Conservation (phyloP, 2,888 invertebrate genomes). For the Cataglyphis altisquamis region DNA sequence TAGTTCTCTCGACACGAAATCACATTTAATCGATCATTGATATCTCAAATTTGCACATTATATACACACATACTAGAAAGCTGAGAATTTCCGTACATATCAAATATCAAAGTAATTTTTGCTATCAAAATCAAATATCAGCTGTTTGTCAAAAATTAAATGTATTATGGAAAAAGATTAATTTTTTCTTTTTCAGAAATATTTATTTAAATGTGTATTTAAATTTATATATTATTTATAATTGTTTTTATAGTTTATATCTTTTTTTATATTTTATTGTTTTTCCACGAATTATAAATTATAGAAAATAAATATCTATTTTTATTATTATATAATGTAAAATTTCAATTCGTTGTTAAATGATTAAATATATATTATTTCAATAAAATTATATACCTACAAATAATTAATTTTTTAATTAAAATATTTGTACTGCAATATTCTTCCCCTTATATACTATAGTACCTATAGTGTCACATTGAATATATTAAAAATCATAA, state of each 20-base stretch:
- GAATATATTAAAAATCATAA: neutral
- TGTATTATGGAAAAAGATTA: neutral
- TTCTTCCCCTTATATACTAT: neutral
- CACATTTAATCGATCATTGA: neutral
- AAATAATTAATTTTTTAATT: slow-evolving; percentile 4
- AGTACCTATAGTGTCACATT: neutral
- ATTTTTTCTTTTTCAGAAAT: neutral
- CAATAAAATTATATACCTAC: neutral
- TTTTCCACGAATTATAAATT: neutral
- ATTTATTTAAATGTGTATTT: neutral
- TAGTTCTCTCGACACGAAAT: neutral
- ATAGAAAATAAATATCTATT: neutral
- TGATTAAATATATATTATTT: neutral
- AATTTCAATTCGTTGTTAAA: neutral
- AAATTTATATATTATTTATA: neutral
- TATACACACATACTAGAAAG: neutral
- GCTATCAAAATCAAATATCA: neutral
- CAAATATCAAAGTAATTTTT: neutral
- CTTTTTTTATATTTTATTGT: neutral
- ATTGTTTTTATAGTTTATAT: neutral
- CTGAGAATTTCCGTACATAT: neutral
- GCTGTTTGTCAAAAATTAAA: neutral
- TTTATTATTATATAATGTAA: slow-evolving; percentile 1
- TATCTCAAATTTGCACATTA: neutral
- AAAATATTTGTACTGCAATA: neutral